These are phyloP conservation scores for Dasyurus viverrinus DNA, from an alignment of 2,113 vertebrate genomes.

Conservation along the genomic window DNA sequence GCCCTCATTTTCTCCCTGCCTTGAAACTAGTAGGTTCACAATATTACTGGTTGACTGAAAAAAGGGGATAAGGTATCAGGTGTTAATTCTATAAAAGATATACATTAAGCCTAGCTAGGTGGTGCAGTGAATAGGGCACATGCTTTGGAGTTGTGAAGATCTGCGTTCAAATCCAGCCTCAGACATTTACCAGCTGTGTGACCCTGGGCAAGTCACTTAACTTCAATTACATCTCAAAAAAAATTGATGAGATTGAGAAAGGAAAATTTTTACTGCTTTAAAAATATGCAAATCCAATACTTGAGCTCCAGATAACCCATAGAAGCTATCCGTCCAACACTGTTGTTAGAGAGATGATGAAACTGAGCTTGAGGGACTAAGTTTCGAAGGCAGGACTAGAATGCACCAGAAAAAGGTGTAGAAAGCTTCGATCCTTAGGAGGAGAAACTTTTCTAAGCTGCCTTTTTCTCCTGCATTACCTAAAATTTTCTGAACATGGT, in stretches of 20 bases:
- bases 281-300: background rate
- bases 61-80: background rate
- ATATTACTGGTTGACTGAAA: background rate
- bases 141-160: background rate
- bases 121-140: background rate
- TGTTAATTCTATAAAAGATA: background rate
- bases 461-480: background rate
- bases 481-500: background rate
- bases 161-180: background rate
- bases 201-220: background rate
- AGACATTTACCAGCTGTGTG: background rate
- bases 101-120: background rate
- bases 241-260: background rate
- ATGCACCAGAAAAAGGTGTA: background rate
- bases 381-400: background rate
- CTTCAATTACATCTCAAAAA: background rate
- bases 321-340: background rate
- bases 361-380: background rate
- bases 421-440: background rate
- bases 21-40: background rate
- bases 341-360: background rate
- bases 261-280: background rate
- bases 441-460: background rate
- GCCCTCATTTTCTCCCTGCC: background rate
- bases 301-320: background rate